Evolutionary conservation across 1,140 invertebrate species (phyloP), one percentile per base, ranked within the genome.

Genomic region (Musca domestica): DNA sequence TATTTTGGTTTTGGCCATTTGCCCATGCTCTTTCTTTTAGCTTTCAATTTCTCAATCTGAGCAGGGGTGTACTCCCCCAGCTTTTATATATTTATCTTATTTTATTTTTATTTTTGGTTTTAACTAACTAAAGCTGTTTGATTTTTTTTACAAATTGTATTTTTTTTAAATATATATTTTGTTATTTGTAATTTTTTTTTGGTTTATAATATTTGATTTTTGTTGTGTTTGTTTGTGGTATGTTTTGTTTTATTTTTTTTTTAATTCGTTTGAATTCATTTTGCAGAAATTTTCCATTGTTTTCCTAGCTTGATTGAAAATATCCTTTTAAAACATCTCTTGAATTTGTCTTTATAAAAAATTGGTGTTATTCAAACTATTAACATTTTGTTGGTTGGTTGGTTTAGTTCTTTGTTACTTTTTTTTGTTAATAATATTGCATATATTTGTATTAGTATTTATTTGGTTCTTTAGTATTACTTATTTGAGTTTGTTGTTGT

Each of bases 61-160:
- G n/a, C n/a, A n/a, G n/a, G 34, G 10, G 12, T 5, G 2, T 41
- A 9, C 27, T 41, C 12, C 6, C 10, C 10, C 34, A 10, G 4
- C 10, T 41, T 41, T 41, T 12, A 41, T 41, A 41, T 41, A 41
- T 41, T 41, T 41, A 12, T 41, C 12, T 41, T 41, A 41, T 41
- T 41, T 41, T 2, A 7, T 41, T 41, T n/a, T n/a, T n/a, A n/a
- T n/a, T 41, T 41, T 41, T 66, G 25, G 14, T 67, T 41, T 54
- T 67, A 34, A 67, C 41, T 67, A 67, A 67, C 52, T 46, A 51
- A 56, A 41, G 17, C 27, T 51, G 48, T 46, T 66, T 41, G 34
- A 30, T n/a, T 66, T 47, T 51, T 66, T 51, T 66, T 66, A 49
- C 47, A 47, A 47, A 41, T 65, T 65, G 7, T 23, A n/a, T 65